Base-by-base conservation (phyloP, 2,113 vertebrate genomes). In the Aspidoscelis tigris region DNA sequence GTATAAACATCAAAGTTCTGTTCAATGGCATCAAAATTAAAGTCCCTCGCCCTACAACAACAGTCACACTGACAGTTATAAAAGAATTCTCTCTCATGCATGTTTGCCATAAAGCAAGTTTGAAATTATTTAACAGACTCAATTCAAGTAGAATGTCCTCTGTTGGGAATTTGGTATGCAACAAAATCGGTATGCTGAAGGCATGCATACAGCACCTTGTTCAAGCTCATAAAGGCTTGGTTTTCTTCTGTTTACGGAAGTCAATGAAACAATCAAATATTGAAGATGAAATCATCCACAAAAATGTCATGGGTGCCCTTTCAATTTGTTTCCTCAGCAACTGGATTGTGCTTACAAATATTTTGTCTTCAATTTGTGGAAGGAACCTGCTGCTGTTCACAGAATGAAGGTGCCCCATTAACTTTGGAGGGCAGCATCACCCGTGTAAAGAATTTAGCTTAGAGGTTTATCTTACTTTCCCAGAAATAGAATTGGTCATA, bases 21-120 rank as follows among this genome's bases (percentile, higher is more conserved):
- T 39, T 89, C 47, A 41, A 2, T 89, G 75, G 50, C 1, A 70
- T 73, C 3, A 72, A 87, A 79, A 61, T 53, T 0, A 72, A 74
- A 66, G n/a, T 73, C 5, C 71, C 75, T 11, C 44, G 8, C 1
- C 24, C 4, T 5, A 20, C 2, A 24, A 9, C 61, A 69, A n/a
- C 20, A 70, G 1, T 2, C 16, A 69, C 26, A 24, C 53, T 8
- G 86, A 81, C n/a, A 26, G 44, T 71, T 2, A 3, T 20, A 72
- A 33, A 7, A 24, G 7, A 53, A 61, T 61, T 61, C 58, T 53
- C 41, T 16, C 5, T 39, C 26, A 18, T 81, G 44, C 9, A 3
- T 10, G 55, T 73, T 18, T 16, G 12, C 16, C 22, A 24, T 11
- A 22, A 64, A 82, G 44, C 22, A 61, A 61, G 47, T 12, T 21